A percentile compares a stretch with the other conserved stretches of the same genome.
phyloP scores from a whole-genome alignment of 2,888 invertebrate genomes.

The Euclidia mi region DNA sequence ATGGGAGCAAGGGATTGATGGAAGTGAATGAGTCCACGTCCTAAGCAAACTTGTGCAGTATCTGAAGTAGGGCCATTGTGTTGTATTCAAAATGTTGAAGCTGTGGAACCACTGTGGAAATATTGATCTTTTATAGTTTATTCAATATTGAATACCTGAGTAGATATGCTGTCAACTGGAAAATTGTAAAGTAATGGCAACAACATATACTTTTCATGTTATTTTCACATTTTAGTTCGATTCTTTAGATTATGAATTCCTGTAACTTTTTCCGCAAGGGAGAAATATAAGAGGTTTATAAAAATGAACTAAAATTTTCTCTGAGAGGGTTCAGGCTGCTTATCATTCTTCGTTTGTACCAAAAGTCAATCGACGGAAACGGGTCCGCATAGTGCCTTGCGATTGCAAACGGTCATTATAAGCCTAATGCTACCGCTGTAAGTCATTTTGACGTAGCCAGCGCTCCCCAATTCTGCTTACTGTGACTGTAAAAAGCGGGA shows the following conservation, averaged over 20 bases:
- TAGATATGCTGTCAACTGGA: slow-evolving; percentile 45
- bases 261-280: neutral
- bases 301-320: slow-evolving; percentile 9
- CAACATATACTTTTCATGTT: slow-evolving; percentile 21
- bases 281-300: slow-evolving; percentile 5
- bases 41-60: slow-evolving; percentile 83
- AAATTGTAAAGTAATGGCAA: slow-evolving; percentile 46
- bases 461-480: slow-evolving; percentile 4
- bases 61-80: slow-evolving; percentile 73
- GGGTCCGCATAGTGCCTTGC: slow-evolving; percentile 11
- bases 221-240: slow-evolving; percentile 26
- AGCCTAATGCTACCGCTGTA: slow-evolving; percentile 14
- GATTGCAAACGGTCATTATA: slow-evolving; percentile 12
- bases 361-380: slow-evolving; percentile 18
- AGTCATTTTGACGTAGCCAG: slow-evolving; percentile 12
- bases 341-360: slow-evolving; percentile 10
- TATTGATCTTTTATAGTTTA: slow-evolving; percentile 72
- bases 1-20: slow-evolving; percentile 82
- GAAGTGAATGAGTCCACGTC: slow-evolving; percentile 80
- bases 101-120: slow-evolving; percentile 62
- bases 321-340: slow-evolving; percentile 14
- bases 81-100: slow-evolving; percentile 69
- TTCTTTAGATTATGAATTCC: neutral
- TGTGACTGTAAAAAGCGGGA: neutral
- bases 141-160: slow-evolving; percentile 60